Conservation (phyloP, 2,797 vertebrate genomes). For the Halcyon chelicuti region DNA sequence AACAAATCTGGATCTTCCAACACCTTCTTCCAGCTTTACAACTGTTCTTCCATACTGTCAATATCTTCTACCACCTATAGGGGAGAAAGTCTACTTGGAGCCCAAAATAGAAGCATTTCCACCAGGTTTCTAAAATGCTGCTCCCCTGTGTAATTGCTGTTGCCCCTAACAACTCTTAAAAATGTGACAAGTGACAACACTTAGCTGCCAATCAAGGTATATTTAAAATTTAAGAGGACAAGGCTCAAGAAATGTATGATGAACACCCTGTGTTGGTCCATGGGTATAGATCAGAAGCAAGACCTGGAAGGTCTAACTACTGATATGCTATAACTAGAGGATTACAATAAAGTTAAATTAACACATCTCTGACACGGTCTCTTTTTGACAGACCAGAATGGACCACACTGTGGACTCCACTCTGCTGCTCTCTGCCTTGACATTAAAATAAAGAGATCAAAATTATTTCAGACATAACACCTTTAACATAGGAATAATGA, state of each 20-base stretch:
- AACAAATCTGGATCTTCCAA: constrained; percentile 43
- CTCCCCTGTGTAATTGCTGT: background rate
- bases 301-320: background rate
- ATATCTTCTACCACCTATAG: background rate
- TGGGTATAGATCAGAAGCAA: background rate
- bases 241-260: background rate
- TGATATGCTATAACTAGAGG: background rate
- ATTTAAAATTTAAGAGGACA: background rate
- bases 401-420: background rate
- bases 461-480: background rate
- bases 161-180: constrained; percentile 21
- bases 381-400: background rate
- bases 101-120: background rate
- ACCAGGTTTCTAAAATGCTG: background rate
- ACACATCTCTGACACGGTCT: background rate
- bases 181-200: background rate
- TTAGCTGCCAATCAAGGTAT: background rate
- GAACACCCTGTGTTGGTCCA: background rate
- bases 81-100: background rate
- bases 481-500: background rate
- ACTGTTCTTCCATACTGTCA: background rate
- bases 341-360: background rate
- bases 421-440: background rate
- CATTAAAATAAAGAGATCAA: background rate
- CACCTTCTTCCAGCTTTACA: background rate